These are phyloP conservation scores for Papilio polyxenes DNA, from an alignment of 1,140 invertebrate genomes.

Conservation along the genomic window DNA sequence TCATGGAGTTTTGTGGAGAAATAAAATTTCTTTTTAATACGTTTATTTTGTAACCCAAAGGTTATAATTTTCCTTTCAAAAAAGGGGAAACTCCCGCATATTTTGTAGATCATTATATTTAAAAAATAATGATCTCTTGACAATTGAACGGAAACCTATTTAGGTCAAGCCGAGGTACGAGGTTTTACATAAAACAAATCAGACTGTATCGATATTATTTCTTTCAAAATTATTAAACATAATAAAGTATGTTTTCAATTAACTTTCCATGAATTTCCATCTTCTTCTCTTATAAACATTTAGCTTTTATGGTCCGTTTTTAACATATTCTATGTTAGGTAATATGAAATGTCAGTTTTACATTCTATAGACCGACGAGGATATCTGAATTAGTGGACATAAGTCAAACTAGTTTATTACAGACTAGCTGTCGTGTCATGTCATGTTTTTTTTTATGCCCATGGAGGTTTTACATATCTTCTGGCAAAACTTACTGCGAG, in stretches of 20 bases:
- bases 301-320: not conserved
- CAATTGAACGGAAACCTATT: constrained; percentile 19
- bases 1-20: not conserved
- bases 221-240: not conserved
- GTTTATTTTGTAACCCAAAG: not conserved
- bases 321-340: too few species aligned
- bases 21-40: not conserved
- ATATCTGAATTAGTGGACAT: too few species aligned
- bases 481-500: too few species aligned
- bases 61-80: not conserved
- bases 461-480: too few species aligned
- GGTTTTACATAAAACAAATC: not conserved
- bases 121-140: constrained; percentile 26
- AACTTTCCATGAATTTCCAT: not conserved
- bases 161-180: not conserved
- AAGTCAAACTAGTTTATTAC: too few species aligned
- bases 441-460: too few species aligned
- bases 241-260: not conserved
- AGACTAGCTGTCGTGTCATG: too few species aligned
- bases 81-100: not conserved
- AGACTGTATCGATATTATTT: not conserved
- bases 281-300: not conserved
- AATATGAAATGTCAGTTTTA: not conserved
- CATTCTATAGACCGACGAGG: not conserved
- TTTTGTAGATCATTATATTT: constrained; percentile 21